Evolutionary conservation across 2,888 invertebrate species (phyloP).

Genomic region (Deilephila porcellus): DNA sequence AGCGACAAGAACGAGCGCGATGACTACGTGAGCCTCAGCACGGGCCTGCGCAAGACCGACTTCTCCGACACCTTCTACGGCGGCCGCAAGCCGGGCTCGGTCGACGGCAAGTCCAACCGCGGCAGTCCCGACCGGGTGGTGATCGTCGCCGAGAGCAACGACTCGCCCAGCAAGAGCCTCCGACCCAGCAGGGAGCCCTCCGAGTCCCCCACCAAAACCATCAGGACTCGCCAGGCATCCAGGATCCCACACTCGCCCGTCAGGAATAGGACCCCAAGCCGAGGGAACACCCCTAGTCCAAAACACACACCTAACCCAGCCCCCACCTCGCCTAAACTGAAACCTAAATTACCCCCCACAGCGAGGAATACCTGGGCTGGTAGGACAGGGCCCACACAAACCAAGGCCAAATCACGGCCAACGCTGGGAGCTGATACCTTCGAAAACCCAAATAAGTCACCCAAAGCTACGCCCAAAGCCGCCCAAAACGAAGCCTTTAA

Average conservation of each 20-base stretch:
- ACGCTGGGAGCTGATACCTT: slow-evolving; percentile 75
- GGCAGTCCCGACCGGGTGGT: slow-evolving; percentile 77
- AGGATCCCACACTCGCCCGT: slow-evolving; percentile 80
- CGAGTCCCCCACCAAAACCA: slow-evolving; percentile 71
- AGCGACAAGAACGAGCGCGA: slow-evolving; percentile 74
- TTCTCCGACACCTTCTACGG: slow-evolving; percentile 86
- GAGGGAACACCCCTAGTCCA: slow-evolving; percentile 78
- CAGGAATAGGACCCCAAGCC: slow-evolving; percentile 64
- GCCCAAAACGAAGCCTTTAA: slow-evolving; percentile 76
- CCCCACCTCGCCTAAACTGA: slow-evolving; percentile 76
- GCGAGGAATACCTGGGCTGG: slow-evolving; percentile 91
- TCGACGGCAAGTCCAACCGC: slow-evolving; percentile 71
- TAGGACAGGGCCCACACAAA: slow-evolving; percentile 77
- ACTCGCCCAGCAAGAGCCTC: slow-evolving; percentile 76
- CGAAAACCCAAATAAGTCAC: slow-evolving; percentile 86
- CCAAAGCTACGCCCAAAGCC: slow-evolving; percentile 74
- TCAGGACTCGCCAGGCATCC: slow-evolving; percentile 74
- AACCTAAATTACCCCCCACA: slow-evolving; percentile 73
- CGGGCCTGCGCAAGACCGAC: slow-evolving; percentile 89
- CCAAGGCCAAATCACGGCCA: slow-evolving; percentile 71
- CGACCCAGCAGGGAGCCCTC: slow-evolving; percentile 67
- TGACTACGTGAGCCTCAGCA: slow-evolving; percentile 87
- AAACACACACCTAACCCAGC: slow-evolving; percentile 67
- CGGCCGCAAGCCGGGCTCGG: slow-evolving; percentile 75
- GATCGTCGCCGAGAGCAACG: slow-evolving; percentile 64